Conservation (phyloP, 1,140 invertebrate species). For the Drosophila punjabiensis region DNA sequence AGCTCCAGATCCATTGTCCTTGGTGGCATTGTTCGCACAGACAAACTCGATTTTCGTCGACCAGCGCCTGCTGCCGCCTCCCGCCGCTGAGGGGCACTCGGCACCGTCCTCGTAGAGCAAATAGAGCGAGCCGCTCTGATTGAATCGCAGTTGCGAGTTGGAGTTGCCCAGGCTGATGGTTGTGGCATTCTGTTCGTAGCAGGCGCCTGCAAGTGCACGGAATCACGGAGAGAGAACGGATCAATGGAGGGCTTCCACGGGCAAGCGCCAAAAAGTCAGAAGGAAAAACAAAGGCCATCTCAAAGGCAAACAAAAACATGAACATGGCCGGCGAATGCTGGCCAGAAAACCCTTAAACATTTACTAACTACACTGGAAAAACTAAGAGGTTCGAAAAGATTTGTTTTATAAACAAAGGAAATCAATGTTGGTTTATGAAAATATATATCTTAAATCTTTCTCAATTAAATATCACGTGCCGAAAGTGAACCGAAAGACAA, state of each 20-base stretch:
- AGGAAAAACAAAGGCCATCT: conserved; percentile 30
- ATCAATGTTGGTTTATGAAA: too few relatives aligned
- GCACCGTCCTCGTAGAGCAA: conserved; percentile 86
- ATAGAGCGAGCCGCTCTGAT: conserved; percentile 86
- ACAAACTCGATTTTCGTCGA: conserved; percentile 86
- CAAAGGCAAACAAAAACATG: conserved; percentile 36
- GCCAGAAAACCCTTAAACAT: conserved; percentile 13
- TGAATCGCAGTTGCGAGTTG: conserved; percentile 86
- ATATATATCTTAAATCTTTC: too few relatives aligned
- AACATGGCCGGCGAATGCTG: conserved; percentile 16
- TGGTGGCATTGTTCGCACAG: conserved; percentile 84
- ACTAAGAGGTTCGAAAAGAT: neutral
- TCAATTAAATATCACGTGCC: too few relatives aligned
- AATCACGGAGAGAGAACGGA: conserved; percentile 28
- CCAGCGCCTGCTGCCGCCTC: conserved; percentile 70
- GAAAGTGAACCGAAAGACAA: too few relatives aligned
- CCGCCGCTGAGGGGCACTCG: conserved; percentile 62
- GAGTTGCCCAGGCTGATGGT: conserved; percentile 84
- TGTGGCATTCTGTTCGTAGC: conserved; percentile 61
- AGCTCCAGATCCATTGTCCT: conserved; percentile 56
- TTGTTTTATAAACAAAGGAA: neutral
- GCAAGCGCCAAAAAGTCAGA: conserved; percentile 36
- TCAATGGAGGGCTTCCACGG: conserved; percentile 40
- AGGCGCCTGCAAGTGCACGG: conserved; percentile 74
- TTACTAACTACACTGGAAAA: conserved; percentile 1